phyloP scores from a whole-genome alignment of 2,888 invertebrate species.

The Sinopyrophorus schimmeli region DNA sequence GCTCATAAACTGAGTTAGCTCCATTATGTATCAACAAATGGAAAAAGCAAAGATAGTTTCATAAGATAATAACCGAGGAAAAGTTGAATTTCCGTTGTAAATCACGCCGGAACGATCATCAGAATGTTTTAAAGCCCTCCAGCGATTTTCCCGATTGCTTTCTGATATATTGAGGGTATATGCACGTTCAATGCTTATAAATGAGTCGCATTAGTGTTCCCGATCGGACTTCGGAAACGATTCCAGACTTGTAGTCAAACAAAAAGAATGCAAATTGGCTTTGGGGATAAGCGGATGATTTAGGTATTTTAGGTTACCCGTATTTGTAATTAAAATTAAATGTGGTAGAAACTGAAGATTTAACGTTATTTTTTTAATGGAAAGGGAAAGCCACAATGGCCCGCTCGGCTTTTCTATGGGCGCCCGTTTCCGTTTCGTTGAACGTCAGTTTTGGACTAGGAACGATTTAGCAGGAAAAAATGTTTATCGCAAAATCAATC shows the following conservation, averaged over 20 bases:
- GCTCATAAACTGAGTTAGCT: constrained; percentile 20
- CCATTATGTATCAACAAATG: constrained; percentile 28
- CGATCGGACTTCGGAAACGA: constrained; percentile 46
- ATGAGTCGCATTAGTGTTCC: constrained; percentile 53
- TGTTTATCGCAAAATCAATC: too few species aligned
- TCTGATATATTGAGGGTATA: constrained; percentile 55
- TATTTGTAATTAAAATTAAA: constrained; percentile 27
- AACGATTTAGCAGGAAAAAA: too few species aligned
- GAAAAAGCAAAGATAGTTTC: constrained; percentile 39
- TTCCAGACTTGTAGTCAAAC: constrained; percentile 35
- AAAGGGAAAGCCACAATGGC: constrained; percentile 9
- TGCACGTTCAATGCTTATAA: constrained; percentile 54
- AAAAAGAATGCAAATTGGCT: constrained; percentile 29
- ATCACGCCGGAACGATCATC: constrained; percentile 50
- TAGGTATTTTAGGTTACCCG: constrained; percentile 22
- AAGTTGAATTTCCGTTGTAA: constrained; percentile 49
- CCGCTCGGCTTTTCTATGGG: too few species aligned
- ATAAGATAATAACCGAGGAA: constrained; percentile 43
- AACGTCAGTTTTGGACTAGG: too few species aligned
- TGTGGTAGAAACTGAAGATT: constrained; percentile 4
- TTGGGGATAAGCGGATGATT: constrained; percentile 27
- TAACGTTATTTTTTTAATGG: constrained; percentile 11
- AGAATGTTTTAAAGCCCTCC: constrained; percentile 56
- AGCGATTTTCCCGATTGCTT: constrained; percentile 55
- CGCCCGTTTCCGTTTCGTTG: too few species aligned